phyloP scores from a whole-genome alignment of 2,888 invertebrate species.

The Ectobius pallidus region DNA sequence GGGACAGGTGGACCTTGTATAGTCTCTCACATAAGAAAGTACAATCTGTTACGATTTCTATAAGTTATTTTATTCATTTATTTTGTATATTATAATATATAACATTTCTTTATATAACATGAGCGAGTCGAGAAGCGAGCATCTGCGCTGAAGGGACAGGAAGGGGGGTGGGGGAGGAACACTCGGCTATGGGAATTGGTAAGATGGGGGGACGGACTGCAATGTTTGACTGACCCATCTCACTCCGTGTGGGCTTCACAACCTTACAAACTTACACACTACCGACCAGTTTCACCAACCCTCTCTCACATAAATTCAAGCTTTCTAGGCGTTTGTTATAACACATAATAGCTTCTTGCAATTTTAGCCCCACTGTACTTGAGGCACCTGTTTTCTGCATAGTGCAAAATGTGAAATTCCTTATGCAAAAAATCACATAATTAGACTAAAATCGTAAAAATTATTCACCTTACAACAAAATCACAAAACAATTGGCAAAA shows the following conservation, averaged over 20 bases:
- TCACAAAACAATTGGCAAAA: too few species aligned
- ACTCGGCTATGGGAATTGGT: neutral
- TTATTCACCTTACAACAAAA: too few species aligned
- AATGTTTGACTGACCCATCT: too few species aligned
- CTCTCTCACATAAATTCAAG: neutral
- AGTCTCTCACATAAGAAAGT: too few species aligned
- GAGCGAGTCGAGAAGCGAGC: slow-evolving; percentile 36
- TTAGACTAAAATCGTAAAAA: too few species aligned
- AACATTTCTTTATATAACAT: slow-evolving; percentile 37
- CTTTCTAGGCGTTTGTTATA: neutral
- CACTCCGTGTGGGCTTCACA: slow-evolving; percentile 13
- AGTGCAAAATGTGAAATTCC: too few species aligned
- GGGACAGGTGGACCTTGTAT: too few species aligned
- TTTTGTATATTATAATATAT: slow-evolving; percentile 36
- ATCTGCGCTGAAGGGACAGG: slow-evolving; percentile 25
- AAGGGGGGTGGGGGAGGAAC: neutral
- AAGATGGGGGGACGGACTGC: slow-evolving; percentile 23
- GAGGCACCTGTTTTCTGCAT: too few species aligned
- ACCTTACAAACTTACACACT: neutral
- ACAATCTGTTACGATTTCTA: slow-evolving; percentile 10
- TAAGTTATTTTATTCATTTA: slow-evolving; percentile 29
- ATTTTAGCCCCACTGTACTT: too few species aligned
- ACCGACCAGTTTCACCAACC: neutral
- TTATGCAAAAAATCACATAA: too few species aligned
- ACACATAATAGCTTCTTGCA: too few species aligned